Evolutionary conservation across 2,888 invertebrate genomes (phyloP), one percentile per base, ranked within the genome.

Genomic region (Troglohyphantes excavatus): DNA sequence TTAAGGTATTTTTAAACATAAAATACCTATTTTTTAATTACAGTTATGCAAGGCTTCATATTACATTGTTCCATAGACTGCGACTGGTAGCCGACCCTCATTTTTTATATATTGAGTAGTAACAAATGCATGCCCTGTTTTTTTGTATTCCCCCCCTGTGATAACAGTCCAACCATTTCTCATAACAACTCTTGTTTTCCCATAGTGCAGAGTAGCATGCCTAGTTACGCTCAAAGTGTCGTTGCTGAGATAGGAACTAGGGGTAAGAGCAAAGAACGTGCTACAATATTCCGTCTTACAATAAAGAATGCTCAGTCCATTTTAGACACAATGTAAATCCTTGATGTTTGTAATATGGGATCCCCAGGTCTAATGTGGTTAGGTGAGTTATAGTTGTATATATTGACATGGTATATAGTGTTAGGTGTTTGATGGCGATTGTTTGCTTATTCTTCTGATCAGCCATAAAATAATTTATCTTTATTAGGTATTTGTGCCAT

Each of bases 271-370:
- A 89, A 89, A 82, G 76, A 89, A 61, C 53, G 88, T 89, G 88
- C 88, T 89, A 82, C 88, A 76, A 75, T 89, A 89, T 89, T 89
- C 88, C 88, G 88, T 89, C 88, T 89, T 76, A 88, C 43, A 67
- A 75, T 23, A 68, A 82, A 67, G 81, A 88, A 82, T 82, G 88
- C 88, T 89, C 88, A 89, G 88, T 89, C 88, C 88, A 89, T 82
- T 76, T 82, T 82, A 89, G 88, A 82, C 67, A 67, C 33, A 88
- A 81, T 27, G 59, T 65, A 39, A 68, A 70, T 39, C 70, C 68
- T 67, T 39, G 63, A 53, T 65, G 43, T 89, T 85, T 61, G 67
- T 59, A 23, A n/a, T 5, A 26, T 26, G 88, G 88, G 88, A 89
- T 89, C 88, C 88, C 88, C 82, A 89, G 76, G 61, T 70, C 68